Evolutionary conservation across 2,113 vertebrate species (phyloP).

Genomic region (Micronycteris hirsuta): DNA sequence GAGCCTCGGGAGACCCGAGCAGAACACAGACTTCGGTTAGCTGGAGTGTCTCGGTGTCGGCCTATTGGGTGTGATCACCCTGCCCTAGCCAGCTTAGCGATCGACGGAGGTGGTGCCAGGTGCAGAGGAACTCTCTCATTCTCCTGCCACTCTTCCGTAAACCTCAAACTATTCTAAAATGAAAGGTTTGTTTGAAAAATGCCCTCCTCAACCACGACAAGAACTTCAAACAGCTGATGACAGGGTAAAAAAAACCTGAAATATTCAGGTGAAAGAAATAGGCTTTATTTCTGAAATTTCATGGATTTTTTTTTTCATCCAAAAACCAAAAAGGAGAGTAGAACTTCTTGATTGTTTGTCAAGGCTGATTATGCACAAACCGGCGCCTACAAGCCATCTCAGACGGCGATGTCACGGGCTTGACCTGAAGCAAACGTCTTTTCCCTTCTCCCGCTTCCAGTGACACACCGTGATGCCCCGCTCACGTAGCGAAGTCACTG

Average conservation of each 20-base stretch:
- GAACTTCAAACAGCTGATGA: background rate
- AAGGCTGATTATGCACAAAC: background rate
- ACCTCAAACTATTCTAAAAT: background rate
- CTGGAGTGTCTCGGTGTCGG: background rate
- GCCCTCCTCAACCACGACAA: background rate
- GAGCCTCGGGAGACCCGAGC: background rate
- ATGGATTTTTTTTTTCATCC: background rate
- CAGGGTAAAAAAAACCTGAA: background rate
- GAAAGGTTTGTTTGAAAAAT: background rate
- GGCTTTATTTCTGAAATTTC: conserved; percentile 36
- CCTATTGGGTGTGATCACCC: background rate
- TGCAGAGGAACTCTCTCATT: background rate
- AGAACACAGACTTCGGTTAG: background rate
- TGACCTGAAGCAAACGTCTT: background rate
- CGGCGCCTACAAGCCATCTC: background rate
- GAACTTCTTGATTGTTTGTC: background rate
- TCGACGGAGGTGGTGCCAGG: fast-evolving
- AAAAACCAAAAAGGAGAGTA: background rate
- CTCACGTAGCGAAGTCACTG: background rate
- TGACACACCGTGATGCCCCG: background rate
- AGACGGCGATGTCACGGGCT: background rate
- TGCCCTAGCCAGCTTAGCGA: background rate
- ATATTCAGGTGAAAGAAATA: background rate
- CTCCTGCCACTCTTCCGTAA: background rate
- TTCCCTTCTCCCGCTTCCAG: background rate